Conservation (phyloP, 2,797 vertebrate species). For the Takifugu rubripes region DNA sequence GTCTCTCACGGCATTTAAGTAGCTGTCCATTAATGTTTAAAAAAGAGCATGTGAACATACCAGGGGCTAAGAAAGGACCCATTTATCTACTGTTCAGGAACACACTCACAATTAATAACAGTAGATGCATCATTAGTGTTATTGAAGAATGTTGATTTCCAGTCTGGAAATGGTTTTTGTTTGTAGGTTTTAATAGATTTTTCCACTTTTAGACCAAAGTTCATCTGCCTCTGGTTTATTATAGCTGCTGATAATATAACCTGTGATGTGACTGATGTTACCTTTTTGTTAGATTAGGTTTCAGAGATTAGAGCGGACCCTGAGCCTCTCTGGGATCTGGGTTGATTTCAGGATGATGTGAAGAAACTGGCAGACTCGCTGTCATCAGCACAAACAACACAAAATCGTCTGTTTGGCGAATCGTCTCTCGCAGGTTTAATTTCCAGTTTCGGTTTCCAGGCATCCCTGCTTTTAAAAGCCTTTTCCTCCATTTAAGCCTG, state of each 20-base stretch:
- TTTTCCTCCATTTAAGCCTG: constrained; percentile 14
- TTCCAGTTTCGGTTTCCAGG: constrained; percentile 23
- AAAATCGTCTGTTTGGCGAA: constrained; percentile 22
- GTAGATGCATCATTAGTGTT: not conserved
- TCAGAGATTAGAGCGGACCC: constrained; percentile 42
- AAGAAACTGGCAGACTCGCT: constrained; percentile 29
- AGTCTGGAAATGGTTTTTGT: no score
- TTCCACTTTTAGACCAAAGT: no score
- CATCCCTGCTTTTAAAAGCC: constrained; percentile 16
- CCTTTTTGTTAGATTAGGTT: constrained; percentile 16
- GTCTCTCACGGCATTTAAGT: constrained; percentile 24
- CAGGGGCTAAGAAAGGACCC: constrained; percentile 30
- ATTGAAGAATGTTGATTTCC: no score
- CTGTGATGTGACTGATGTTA: no score
- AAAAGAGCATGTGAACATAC: constrained; percentile 64
- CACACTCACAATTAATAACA: constrained; percentile 13
- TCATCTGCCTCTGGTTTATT: no score
- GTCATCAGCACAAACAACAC: constrained; percentile 23
- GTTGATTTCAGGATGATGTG: constrained; percentile 36
- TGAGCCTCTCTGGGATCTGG: constrained; percentile 35
- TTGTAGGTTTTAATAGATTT: no score
- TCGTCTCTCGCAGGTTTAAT: constrained; percentile 37
- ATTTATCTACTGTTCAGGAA: constrained; percentile 38
- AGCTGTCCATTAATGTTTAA: constrained; percentile 24
- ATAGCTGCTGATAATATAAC: no score